Base-by-base conservation (phyloP, 2,888 invertebrate genomes). In the Macrosoma leucophasiata region DNA sequence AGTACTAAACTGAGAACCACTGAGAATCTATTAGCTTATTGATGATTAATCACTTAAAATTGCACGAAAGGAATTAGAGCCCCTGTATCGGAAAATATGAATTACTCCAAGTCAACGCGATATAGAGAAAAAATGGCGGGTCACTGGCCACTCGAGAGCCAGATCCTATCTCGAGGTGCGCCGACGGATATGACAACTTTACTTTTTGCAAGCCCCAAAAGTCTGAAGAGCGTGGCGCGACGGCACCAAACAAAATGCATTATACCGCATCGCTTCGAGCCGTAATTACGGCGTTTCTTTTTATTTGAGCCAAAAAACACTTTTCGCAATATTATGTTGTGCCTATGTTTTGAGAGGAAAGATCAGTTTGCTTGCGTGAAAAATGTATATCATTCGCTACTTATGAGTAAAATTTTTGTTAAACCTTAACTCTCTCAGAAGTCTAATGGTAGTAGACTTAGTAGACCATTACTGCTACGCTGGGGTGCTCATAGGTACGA, bases 141-240 rank as follows among this genome's bases (percentile, higher is more conserved):
- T 67, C 69, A 64, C 53, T 61, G 68, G 49, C 62, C 68, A 63
- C 66, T 71, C 48, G 65, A 77, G 72, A 67, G 48, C 52, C 65
- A 62, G 74, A 71, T 75, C 62, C 58, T 66, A 68, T 70, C 74
- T 63, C 55, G 54, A 52, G 50, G 40, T 51, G 46, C 35, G 58
- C 50, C 54, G 58, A 57, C 59, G 64, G 65, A 69, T 72, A 68
- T 69, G 71, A 72, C 71, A 60, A 68, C 53, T 72, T 66, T 66
- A 63, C 62, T 65, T 76, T 76, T 76, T 74, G 60, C 59, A 49
- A 60, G 65, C 50, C 58, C 57, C 58, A 55, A 70, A 69, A 74
- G 69, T 75, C 74, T 77, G 71, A 73, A 76, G 75, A 62, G 68
- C 43, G 43, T 21, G 61, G 55, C 55, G 52, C 50, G 55, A 43